These are phyloP conservation scores for Cremastobaeus sp. DNA, from an alignment of 2,888 invertebrate species.

Conservation along the genomic window DNA sequence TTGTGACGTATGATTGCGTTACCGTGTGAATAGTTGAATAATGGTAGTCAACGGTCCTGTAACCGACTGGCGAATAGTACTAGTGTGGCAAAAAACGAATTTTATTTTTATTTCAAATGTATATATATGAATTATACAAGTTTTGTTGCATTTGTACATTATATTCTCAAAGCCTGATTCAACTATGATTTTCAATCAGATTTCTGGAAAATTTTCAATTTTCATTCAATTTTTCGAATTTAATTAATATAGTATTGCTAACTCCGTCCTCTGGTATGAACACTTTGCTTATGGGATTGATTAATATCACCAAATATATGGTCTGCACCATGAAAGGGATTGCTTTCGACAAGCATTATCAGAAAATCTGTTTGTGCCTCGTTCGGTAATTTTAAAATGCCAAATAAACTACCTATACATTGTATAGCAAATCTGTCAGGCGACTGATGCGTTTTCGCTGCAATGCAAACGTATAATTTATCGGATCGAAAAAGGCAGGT, in stretches of 20 bases:
- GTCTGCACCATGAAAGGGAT: constrained; percentile 35
- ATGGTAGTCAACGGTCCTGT: constrained; percentile 67
- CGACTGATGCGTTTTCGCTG: constrained; percentile 67
- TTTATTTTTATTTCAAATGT: constrained; percentile 38
- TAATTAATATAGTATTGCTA: constrained; percentile 8
- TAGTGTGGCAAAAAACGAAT: constrained; percentile 48
- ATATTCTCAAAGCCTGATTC: too few species aligned
- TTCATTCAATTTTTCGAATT: too few species aligned
- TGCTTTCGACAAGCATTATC: constrained; percentile 62
- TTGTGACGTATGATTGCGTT: constrained; percentile 79
- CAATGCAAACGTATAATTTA: constrained; percentile 74
- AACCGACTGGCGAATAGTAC: constrained; percentile 59
- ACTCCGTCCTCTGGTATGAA: constrained; percentile 9
- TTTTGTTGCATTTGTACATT: neutral
- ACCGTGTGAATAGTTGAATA: constrained; percentile 79
- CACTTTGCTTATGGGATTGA: constrained; percentile 46
- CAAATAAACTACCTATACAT: constrained; percentile 61
- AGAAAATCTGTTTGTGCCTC: constrained; percentile 62
- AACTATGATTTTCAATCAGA: too few species aligned
- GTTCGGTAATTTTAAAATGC: constrained; percentile 62
- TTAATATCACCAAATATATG: constrained; percentile 56
- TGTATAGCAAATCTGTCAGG: constrained; percentile 67
- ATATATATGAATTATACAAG: neutral
- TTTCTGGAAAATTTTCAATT: too few species aligned
- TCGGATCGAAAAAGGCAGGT: constrained; percentile 76